phyloP scores from a whole-genome alignment of 2,797 vertebrate species.

The Emydoidea blandingii region DNA sequence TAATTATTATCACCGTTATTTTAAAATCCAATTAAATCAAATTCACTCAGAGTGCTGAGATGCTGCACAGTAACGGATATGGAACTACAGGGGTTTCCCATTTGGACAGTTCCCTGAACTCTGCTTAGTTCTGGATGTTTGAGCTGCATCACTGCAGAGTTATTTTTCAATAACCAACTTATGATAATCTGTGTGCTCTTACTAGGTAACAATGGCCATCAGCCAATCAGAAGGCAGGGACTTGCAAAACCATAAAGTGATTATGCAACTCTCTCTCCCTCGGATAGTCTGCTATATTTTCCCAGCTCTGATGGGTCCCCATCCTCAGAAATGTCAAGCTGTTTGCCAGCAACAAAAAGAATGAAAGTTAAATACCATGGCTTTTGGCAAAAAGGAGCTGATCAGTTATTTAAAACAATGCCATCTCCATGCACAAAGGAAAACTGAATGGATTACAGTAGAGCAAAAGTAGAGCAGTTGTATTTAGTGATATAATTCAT shows the following conservation, averaged over 20 bases:
- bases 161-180: neutral
- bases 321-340: neutral
- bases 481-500: neutral
- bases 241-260: neutral
- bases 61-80: accelerated
- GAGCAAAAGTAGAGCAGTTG: neutral
- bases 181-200: neutral
- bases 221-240: accelerated
- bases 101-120: neutral
- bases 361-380: accelerated
- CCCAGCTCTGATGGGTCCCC: accelerated
- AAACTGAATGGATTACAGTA: neutral
- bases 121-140: neutral
- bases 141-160: neutral
- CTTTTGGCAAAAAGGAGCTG: neutral
- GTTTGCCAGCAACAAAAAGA: neutral
- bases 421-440: accelerated
- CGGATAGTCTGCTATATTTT: accelerated
- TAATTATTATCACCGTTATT: neutral
- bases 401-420: neutral
- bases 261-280: neutral
- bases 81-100: neutral
- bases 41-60: neutral
- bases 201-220: neutral
- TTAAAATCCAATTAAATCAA: neutral